phyloP scores from a whole-genome alignment of 2,113 vertebrate species.

The Bettongia penicillata region DNA sequence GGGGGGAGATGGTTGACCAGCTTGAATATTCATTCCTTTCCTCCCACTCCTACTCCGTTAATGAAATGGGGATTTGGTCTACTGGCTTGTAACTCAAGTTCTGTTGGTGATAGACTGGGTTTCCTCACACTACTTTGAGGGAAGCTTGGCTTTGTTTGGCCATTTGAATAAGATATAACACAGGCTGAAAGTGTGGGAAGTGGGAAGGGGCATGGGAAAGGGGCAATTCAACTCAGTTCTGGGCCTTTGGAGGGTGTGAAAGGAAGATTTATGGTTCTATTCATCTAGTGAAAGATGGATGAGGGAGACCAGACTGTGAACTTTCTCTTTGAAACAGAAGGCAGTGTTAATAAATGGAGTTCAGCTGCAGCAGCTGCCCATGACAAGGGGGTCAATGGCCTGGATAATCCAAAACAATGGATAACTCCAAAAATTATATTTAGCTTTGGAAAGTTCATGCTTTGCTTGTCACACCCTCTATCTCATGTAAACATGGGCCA shows the following conservation, averaged over 20 bases:
- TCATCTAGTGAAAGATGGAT: conserved; percentile 79
- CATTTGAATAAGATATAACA: conserved; percentile 60
- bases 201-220: neutral
- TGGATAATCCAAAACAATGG: conserved; percentile 53
- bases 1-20: neutral
- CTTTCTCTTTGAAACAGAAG: conserved; percentile 75
- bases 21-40: conserved; percentile 69
- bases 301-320: conserved; percentile 79
- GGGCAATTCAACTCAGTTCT: conserved; percentile 35
- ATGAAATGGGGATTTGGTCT: neutral
- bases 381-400: conserved; percentile 10
- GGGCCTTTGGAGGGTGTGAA: conserved; percentile 71
- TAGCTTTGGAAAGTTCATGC: conserved; percentile 29
- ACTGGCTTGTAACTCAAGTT: conserved; percentile 31
- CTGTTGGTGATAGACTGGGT: conserved; percentile 47
- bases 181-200: conserved; percentile 54
- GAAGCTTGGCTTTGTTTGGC: conserved; percentile 62
- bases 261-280: conserved; percentile 77
- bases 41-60: neutral
- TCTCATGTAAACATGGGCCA: neutral
- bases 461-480: neutral
- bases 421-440: conserved; percentile 52
- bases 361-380: conserved; percentile 62
- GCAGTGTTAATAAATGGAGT: conserved; percentile 75
- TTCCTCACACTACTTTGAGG: neutral